Conservation (phyloP, 2,113 vertebrate species). For the Macroglossus sobrinus region DNA sequence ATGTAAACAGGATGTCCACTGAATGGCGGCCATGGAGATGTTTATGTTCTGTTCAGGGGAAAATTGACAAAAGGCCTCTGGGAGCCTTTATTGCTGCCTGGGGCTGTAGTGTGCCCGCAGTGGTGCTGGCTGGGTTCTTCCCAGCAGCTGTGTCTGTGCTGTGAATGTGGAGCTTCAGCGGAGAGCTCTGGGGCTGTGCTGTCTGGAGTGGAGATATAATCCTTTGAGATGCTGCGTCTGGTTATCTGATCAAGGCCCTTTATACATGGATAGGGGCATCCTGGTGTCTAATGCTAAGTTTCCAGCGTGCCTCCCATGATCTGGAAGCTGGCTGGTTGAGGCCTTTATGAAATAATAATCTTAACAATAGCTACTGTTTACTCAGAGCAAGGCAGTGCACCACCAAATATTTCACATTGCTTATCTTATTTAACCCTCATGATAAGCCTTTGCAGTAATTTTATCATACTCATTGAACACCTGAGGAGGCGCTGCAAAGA, state of each 20-base stretch:
- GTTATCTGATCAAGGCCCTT: background rate
- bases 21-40: conserved; percentile 36
- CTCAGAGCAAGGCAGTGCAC: background rate
- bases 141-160: background rate
- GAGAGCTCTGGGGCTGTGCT: background rate
- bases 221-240: background rate
- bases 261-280: background rate
- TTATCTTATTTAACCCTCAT: background rate
- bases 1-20: conserved; percentile 75
- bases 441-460: background rate
- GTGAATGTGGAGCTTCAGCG: background rate
- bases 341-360: background rate
- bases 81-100: conserved; percentile 8
- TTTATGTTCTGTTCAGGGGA: conserved; percentile 59
- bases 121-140: background rate
- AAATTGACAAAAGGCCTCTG: conserved; percentile 60
- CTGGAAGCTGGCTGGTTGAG: background rate
- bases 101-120: background rate
- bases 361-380: background rate
- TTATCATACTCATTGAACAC: background rate
- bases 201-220: background rate
- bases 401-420: background rate
- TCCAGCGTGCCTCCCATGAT: background rate
- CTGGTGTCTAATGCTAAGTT: background rate
- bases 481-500: background rate